Evolutionary conservation across 2,797 vertebrate genomes (phyloP).

Genomic region (Sebastes kiyomatsui): DNA sequence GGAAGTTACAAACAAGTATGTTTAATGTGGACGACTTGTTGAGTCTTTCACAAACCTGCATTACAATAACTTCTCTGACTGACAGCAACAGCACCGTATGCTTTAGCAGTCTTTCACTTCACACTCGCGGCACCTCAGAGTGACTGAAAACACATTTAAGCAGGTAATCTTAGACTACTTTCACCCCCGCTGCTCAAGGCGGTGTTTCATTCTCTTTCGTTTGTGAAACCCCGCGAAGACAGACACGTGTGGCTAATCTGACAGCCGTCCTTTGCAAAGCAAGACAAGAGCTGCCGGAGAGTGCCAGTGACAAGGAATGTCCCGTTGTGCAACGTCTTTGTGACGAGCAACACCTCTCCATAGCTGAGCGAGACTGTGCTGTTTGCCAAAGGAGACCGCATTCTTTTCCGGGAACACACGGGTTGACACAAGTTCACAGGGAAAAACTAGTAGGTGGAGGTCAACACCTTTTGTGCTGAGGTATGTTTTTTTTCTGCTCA

Average conservation of each 20-base stretch:
- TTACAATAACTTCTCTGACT: not conserved
- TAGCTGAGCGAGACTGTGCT: constrained; percentile 4
- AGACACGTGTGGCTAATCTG: constrained; percentile 39
- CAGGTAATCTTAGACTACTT: not conserved
- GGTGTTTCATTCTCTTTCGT: not conserved
- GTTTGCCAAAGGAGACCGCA: constrained; percentile 55
- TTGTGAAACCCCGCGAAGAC: constrained; percentile 28
- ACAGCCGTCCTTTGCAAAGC: constrained; percentile 22
- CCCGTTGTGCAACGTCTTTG: constrained; percentile 52
- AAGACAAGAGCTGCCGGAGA: not conserved
- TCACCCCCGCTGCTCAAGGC: not conserved
- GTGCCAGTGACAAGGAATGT: constrained; percentile 48
- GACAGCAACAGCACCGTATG: not conserved
- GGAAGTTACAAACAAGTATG: not conserved
- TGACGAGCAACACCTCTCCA: constrained; percentile 44
- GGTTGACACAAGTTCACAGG: constrained; percentile 50
- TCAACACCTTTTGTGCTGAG: constrained; percentile 54
- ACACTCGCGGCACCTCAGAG: not conserved
- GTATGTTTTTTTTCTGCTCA: constrained; percentile 11
- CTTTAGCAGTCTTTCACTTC: not conserved
- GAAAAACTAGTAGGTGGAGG: constrained; percentile 45
- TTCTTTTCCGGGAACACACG: constrained; percentile 27
- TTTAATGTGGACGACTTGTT: not conserved
- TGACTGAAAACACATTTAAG: not conserved
- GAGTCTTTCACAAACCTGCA: not conserved